A percentile compares a stretch with the other conserved stretches of the same genome.
These are phyloP conservation scores for Patiria miniata DNA, from an alignment of 35 echinoderm and acorn worm species.

Conservation along the genomic window DNA sequence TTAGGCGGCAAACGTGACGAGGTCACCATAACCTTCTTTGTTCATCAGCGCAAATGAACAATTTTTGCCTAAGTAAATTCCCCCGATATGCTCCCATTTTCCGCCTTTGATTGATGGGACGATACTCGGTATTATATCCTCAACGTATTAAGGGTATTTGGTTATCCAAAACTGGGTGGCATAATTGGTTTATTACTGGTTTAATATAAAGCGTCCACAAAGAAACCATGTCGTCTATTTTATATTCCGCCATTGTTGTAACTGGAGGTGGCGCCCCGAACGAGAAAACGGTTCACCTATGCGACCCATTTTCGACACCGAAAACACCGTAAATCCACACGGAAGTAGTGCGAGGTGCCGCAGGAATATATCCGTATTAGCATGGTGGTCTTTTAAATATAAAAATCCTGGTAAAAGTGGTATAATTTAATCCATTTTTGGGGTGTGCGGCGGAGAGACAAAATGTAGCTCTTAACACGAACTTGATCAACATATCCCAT, in stretches of 20 bases:
- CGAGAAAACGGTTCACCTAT: not conserved
- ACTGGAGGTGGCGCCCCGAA: constrained; percentile 2
- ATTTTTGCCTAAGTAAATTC: not conserved
- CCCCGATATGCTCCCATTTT: constrained; percentile 1
- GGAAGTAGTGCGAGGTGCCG: not conserved
- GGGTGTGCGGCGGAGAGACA: not conserved
- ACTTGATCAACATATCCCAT: constrained; percentile 23
- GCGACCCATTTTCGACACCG: constrained; percentile 5
- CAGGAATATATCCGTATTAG: constrained; percentile 25
- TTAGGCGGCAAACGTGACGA: not conserved
- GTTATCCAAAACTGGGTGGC: constrained; percentile 21
- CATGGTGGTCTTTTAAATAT: constrained; percentile 26
- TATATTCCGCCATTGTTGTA: constrained; percentile 25
- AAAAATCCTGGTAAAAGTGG: constrained; percentile 24
- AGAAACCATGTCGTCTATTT: constrained; percentile 22
- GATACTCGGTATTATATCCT: constrained; percentile 19
- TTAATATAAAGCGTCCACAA: constrained; percentile 18
- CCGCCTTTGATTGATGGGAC: not conserved
- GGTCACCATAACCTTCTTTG: not conserved
- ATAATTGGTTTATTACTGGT: constrained; percentile 14
- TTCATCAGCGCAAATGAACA: constrained; percentile 6
- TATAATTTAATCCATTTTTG: constrained; percentile 17
- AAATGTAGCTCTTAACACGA: not conserved
- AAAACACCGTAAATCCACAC: constrained; percentile 21
- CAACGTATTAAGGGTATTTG: constrained; percentile 8